Evolutionary conservation across 2,113 vertebrate genomes (phyloP).

Genomic region (Larimichthys polyactis): DNA sequence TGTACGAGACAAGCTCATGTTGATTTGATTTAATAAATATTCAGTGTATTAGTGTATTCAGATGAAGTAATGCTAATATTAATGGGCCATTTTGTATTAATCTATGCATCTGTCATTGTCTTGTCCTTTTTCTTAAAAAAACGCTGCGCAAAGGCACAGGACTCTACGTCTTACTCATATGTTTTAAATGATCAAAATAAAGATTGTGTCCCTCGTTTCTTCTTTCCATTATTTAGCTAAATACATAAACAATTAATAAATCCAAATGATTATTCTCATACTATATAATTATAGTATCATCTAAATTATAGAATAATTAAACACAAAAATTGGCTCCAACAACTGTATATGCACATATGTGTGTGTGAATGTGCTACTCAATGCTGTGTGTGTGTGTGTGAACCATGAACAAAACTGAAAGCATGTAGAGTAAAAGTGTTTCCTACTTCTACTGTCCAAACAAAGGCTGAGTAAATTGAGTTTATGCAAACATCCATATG

Average conservation of each 20-base stretch:
- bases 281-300: too few species aligned
- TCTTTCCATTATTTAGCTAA: too few species aligned
- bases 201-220: too few species aligned
- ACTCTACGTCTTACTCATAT: too few species aligned
- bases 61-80: background rate
- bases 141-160: too few species aligned
- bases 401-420: background rate
- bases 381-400: background rate
- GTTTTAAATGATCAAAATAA: too few species aligned
- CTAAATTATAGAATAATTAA: too few species aligned
- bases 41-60: background rate
- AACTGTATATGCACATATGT: background rate
- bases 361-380: background rate
- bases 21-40: too few species aligned
- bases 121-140: too few species aligned
- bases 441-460: background rate
- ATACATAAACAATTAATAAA: too few species aligned
- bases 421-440: background rate
- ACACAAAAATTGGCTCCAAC: too few species aligned
- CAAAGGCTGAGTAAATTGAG: conserved; percentile 1
- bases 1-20: background rate
- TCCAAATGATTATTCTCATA: too few species aligned
- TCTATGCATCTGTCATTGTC: background rate
- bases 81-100: background rate
- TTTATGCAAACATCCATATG: background rate